These are phyloP conservation scores for Xenopus petersii DNA, from an alignment of 2,797 vertebrate species.

Conservation along the genomic window DNA sequence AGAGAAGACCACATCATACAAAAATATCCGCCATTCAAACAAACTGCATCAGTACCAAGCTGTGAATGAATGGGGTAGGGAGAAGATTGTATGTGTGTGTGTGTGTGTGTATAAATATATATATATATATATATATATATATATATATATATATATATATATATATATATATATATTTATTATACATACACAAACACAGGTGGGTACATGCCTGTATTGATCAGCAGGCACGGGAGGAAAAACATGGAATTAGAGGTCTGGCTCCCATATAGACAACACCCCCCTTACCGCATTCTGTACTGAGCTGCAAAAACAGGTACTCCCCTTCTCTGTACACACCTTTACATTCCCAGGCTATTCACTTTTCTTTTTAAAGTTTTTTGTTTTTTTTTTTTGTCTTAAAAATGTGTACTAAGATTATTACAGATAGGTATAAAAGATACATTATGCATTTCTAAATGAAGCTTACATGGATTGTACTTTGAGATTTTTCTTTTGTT, in stretches of 20 bases:
- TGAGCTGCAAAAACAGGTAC: constrained; percentile 59
- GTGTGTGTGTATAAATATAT: too few species aligned
- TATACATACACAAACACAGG: neutral
- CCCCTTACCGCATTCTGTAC: constrained; percentile 50
- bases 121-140: too few species aligned
- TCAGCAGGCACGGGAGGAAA: constrained; percentile 25
- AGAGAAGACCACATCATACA: constrained; percentile 51
- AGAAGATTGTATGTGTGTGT: constrained; percentile 47
- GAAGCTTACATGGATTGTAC: constrained; percentile 77
- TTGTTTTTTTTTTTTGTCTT: constrained; percentile 43
- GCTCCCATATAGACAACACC: constrained; percentile 51
- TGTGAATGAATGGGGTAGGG: constrained; percentile 26
- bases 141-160: too few species aligned
- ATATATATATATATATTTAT: constrained; percentile 11
- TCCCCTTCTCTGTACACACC: constrained; percentile 61
- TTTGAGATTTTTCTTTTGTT: constrained; percentile 67
- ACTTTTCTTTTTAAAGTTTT: constrained; percentile 67
- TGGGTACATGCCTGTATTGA: constrained; percentile 39
- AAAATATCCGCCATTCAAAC: constrained; percentile 66
- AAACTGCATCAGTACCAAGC: constrained; percentile 61
- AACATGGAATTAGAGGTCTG: constrained; percentile 49
- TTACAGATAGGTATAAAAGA: constrained; percentile 71
- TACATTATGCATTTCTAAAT: constrained; percentile 72
- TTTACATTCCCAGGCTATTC: constrained; percentile 64
- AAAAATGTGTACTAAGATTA: constrained; percentile 69